Conservation (phyloP, 2,888 invertebrate species). For the Brachycybe producta region DNA sequence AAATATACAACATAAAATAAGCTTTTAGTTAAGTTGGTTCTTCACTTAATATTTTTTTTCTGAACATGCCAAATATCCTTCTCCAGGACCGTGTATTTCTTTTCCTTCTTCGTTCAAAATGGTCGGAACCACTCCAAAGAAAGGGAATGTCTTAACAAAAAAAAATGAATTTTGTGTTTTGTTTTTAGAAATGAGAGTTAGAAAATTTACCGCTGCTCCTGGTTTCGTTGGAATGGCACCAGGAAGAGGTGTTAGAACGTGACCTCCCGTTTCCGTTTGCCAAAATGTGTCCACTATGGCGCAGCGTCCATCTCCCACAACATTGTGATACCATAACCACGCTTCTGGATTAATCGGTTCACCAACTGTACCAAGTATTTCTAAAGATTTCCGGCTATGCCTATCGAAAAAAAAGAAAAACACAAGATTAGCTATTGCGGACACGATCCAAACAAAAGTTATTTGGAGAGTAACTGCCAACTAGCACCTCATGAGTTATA, state of each 20-base stretch:
- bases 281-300: constrained; percentile 97
- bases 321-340: constrained; percentile 83
- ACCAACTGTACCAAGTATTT: constrained; percentile 90
- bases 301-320: constrained; percentile 38
- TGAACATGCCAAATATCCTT: constrained; percentile 66
- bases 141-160: constrained; percentile 51
- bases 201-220: constrained; percentile 77
- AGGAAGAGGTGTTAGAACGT: constrained; percentile 88
- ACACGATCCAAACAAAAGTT: background rate
- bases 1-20: constrained; percentile 8
- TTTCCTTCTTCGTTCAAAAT: constrained; percentile 77
- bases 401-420: constrained; percentile 35
- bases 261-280: constrained; percentile 99
- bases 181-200: too few species aligned
- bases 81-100: constrained; percentile 71
- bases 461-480: constrained; percentile 8
- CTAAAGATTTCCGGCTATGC: constrained; percentile 49
- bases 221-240: constrained; percentile 96
- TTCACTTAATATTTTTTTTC: background rate
- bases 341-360: constrained; percentile 98
- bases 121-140: constrained; percentile 87
- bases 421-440: background rate
- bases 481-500: background rate
- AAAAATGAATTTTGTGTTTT: background rate
- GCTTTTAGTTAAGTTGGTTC: constrained; percentile 1